Evolutionary conservation across 2,888 invertebrate species (phyloP).

Genomic region (Lomographa bimaculata): DNA sequence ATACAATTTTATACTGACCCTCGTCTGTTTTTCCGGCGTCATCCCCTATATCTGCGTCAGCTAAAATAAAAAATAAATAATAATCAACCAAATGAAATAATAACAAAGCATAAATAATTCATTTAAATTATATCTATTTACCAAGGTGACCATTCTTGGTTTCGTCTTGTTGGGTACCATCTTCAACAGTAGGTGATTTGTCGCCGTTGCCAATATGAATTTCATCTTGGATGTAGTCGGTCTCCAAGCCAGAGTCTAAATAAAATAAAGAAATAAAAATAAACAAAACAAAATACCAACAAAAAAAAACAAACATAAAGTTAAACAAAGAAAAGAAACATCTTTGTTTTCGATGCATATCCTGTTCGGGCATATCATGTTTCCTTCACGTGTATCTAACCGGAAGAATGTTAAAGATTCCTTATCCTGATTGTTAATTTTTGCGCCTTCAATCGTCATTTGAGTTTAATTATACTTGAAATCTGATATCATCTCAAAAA

Average conservation of each 20-base stretch:
- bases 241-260: constrained; percentile 86
- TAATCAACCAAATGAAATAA: constrained; percentile 33
- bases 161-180: constrained; percentile 73
- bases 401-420: no score
- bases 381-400: no score
- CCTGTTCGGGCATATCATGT: no score
- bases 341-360: no score
- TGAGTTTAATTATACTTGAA: no score
- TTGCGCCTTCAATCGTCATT: no score
- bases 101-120: constrained; percentile 27
- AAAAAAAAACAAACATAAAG: constrained; percentile 35
- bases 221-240: constrained; percentile 84
- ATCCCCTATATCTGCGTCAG: constrained; percentile 73
- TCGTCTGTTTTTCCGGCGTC: constrained; percentile 63
- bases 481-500: no score
- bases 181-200: constrained; percentile 72
- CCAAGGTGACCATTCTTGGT: constrained; percentile 82
- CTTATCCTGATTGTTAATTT: no score
- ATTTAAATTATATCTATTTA: constrained; percentile 51
- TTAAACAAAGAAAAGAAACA: no score
- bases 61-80: constrained; percentile 54
- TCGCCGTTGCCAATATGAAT: constrained; percentile 72
- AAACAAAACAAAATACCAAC: constrained; percentile 40
- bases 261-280: constrained; percentile 47
- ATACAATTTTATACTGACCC: constrained; percentile 58